Base-by-base conservation (phyloP, 30 jellyfish, hydroid and myxozoan genomes). In the Phacellophora camtschatica region DNA sequence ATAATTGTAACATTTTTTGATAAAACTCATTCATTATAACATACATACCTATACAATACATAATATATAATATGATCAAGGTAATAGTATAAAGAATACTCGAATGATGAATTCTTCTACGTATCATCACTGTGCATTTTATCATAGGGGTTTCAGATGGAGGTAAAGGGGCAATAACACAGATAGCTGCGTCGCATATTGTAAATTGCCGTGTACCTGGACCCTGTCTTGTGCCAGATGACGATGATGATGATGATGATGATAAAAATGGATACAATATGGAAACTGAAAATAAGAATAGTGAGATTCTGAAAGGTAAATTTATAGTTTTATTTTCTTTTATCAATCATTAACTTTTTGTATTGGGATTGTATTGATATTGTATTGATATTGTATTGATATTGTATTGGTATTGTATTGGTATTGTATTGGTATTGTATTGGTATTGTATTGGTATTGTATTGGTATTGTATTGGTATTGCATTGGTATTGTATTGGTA, bases 171-270 rank as follows among this genome's bases (percentile, higher is more conserved):
- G 67, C 91, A 13, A 56, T 93, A 23, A 66, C 97, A 3, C 99
- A 93, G 45, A 86, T 93, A 0, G 95, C 66, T 37, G 97, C 99
- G 0, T 69, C 92, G 23, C 93, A 96, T 66, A 66, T 93, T 42
- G 97, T 87, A 35, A 48, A 88, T 23, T 96, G 93, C 45, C 75
- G 95, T 31, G 94, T 93, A 5, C 99, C 99, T 20, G 99, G 99
- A 0, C 97, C 99, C 0, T 93, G 97, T 68, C 27, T 35, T 13
- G 66, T 31, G 4, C 4, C 22, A 36, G 27, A 15, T 6, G 41
- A 24, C 71, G 7, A 36, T 22, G n/a, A 7, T 5, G 13, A 2
- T 15, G 88, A 75, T 51, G 34, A 53, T 15, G 49, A 53, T 28
- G 59, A 27, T 28, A 53, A 37, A 45, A 20, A 73, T 45, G 41